phyloP scores from a whole-genome alignment of 1,140 invertebrate genomes.

The Phenacoccus solenopsis region DNA sequence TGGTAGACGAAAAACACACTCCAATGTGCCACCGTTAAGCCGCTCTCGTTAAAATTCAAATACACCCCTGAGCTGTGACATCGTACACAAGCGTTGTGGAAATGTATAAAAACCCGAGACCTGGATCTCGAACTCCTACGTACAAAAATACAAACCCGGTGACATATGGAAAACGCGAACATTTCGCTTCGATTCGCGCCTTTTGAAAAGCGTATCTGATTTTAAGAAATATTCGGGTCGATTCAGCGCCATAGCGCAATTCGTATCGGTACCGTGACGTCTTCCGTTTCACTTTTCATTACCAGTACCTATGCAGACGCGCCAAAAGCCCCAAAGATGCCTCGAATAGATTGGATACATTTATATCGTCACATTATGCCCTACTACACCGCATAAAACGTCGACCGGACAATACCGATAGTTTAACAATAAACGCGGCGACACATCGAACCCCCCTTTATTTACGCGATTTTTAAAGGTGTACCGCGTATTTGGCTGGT shows the following conservation, averaged over 20 bases:
- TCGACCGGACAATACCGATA: neutral
- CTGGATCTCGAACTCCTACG: neutral
- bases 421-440: neutral
- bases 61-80: too few species aligned
- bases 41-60: neutral
- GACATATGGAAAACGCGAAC: neutral
- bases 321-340: too few species aligned
- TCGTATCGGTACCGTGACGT: neutral
- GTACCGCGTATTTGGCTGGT: neutral
- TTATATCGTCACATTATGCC: too few species aligned
- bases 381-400: too few species aligned
- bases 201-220: neutral
- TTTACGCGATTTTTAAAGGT: neutral
- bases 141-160: neutral
- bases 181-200: neutral
- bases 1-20: too few species aligned
- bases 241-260: neutral
- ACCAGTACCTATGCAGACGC: too few species aligned
- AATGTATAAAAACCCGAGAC: neutral
- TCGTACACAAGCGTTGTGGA: too few species aligned
- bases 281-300: neutral
- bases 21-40: neutral
- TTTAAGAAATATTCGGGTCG: neutral
- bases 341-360: too few species aligned
- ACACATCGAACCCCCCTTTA: neutral